Conservation (phyloP, 2,888 invertebrate genomes). For the Coelogynopora nodosa region DNA sequence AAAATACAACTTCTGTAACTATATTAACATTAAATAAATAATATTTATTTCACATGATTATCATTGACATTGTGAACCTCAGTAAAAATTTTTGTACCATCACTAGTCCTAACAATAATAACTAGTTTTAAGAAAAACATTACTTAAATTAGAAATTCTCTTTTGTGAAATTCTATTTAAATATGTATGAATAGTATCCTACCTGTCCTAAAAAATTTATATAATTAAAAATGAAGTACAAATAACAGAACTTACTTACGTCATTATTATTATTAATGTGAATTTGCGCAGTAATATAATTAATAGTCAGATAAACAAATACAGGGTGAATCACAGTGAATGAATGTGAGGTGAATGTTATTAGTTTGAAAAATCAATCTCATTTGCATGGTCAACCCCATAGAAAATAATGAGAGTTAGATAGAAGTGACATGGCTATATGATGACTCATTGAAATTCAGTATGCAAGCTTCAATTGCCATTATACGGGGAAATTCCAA, state of each 20-base stretch:
- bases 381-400: too few relatives aligned
- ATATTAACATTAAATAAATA: too few relatives aligned
- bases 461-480: not conserved
- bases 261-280: too few relatives aligned
- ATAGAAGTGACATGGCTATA: not conserved
- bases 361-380: not conserved
- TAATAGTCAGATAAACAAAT: too few relatives aligned
- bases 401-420: not conserved
- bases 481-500: not conserved
- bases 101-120: too few relatives aligned
- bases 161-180: not conserved
- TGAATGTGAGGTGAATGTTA: not conserved
- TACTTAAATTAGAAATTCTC: not conserved
- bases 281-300: too few relatives aligned
- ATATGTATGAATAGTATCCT: not conserved
- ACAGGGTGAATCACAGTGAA: not conserved
- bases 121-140: not conserved
- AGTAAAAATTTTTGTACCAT: too few relatives aligned
- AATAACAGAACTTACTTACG: not conserved
- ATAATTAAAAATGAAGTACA: not conserved
- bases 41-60: too few relatives aligned
- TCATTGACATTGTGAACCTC: too few relatives aligned
- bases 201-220: not conserved
- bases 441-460: not conserved
- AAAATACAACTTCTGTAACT: too few relatives aligned